phyloP scores from a whole-genome alignment of 1,140 invertebrate species.

The Psix sp. region DNA sequence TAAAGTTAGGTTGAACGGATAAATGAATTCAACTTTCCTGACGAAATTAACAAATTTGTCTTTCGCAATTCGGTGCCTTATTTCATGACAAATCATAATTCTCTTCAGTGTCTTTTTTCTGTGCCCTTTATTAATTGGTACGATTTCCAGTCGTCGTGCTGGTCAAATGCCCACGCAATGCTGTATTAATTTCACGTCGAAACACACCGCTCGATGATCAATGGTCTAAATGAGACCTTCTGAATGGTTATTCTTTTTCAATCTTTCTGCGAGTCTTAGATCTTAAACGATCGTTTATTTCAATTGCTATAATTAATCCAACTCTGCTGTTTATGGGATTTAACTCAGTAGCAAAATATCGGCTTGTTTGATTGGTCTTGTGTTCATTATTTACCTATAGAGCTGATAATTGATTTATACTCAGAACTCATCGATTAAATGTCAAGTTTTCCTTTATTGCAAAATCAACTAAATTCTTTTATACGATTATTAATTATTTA shows the following conservation, averaged over 20 bases:
- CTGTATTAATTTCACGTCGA: slow-evolving; percentile 47
- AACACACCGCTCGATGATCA: slow-evolving; percentile 65
- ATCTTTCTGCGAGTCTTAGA: slow-evolving; percentile 46
- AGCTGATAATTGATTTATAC: too few species aligned
- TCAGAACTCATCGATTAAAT: too few species aligned
- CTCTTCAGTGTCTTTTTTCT: slow-evolving; percentile 1
- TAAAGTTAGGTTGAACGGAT: slow-evolving; percentile 28
- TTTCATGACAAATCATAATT: slow-evolving; percentile 20
- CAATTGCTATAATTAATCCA: slow-evolving; percentile 71
- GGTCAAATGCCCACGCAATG: slow-evolving; percentile 38
- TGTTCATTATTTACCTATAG: slow-evolving; percentile 21
- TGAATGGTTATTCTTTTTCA: slow-evolving; percentile 73
- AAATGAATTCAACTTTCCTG: slow-evolving; percentile 36
- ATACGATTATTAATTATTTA: too few species aligned
- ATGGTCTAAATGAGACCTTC: slow-evolving; percentile 75
- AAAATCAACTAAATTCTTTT: too few species aligned
- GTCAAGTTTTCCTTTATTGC: too few species aligned
- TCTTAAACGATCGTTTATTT: slow-evolving; percentile 74
- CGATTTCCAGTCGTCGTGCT: slow-evolving; percentile 25
- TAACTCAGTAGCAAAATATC: slow-evolving; percentile 59
- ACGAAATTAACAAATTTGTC: slow-evolving; percentile 45
- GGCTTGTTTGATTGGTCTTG: slow-evolving; percentile 31
- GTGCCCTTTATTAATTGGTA: slow-evolving; percentile 35
- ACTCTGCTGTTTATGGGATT: slow-evolving; percentile 25
- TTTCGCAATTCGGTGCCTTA: slow-evolving; percentile 13